phyloP scores from a whole-genome alignment of 2,888 invertebrate genomes.

The Amphimallon solstitiale region DNA sequence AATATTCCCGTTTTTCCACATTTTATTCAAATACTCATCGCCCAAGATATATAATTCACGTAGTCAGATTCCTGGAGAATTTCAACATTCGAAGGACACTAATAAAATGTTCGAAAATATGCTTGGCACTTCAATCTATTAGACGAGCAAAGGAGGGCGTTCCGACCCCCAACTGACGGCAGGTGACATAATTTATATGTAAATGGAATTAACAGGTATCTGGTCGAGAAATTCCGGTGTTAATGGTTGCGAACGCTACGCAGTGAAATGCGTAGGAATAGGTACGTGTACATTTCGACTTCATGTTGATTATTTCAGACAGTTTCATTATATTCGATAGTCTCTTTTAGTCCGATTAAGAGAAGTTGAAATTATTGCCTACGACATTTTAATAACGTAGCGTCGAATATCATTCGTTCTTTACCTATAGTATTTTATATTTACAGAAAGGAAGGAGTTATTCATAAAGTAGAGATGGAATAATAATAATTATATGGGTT shows the following conservation, averaged over 20 bases:
- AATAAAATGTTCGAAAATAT: conserved; percentile 30
- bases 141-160: conserved; percentile 6
- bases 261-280: conserved; percentile 12
- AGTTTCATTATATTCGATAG: conserved; percentile 9
- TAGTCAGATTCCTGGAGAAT: not conserved
- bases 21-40: no score
- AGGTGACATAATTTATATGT: conserved; percentile 35
- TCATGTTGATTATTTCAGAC: conserved; percentile 31
- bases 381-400: not conserved
- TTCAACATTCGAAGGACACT: not conserved
- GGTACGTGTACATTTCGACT: conserved; percentile 1
- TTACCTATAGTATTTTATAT: no score
- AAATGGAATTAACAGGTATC: conserved; percentile 36
- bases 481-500: no score
- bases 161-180: conserved; percentile 6
- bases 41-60: no score
- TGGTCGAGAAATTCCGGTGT: conserved; percentile 15
- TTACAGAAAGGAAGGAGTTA: no score
- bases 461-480: no score
- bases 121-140: not conserved
- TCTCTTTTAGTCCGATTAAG: not conserved
- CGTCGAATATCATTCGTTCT: no score
- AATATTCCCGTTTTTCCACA: no score
- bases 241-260: conserved; percentile 9
- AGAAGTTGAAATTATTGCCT: not conserved